Evolutionary conservation across 2,113 vertebrate genomes (phyloP), one percentile per base, ranked within the genome.

Genomic region (Prinia subflava): DNA sequence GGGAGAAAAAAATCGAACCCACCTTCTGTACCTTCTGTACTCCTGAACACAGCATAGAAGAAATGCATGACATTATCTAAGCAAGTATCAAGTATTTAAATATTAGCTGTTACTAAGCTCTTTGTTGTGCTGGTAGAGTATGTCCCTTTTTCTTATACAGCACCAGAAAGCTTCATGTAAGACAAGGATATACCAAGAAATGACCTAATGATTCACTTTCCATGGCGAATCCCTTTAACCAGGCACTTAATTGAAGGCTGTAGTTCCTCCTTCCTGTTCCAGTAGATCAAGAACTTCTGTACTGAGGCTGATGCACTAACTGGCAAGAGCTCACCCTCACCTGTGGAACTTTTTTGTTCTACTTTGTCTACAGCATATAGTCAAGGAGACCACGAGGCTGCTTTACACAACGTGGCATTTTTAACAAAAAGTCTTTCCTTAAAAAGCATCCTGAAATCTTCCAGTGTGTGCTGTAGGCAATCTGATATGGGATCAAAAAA

Each of bases 391-490:
- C 7, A 20, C 0, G 1, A 84, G 31, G 16, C 18, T 59, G 12
- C 11, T 79, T 60, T 21, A 83, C 44, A 25, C 4, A 5, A 20
- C 0, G 1, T 0, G 7, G 39, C n/a, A 46, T 56, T 84, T 83
- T 39, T 89, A 74, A 81, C 64, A 75, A 87, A 91, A 15, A 7
- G 10, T 28, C 31, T 24, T 75, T 74, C 74, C 84, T 73, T 90
- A 57, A 75, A 65, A 56, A 75, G 49, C 39, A 64, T 69, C 67
- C 62, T 60, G 65, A 83, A 94, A 87, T 77, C 47, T 71, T 85
- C 41, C 33, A 57, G 21, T 23, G 28, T 2, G 2, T 1, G 1
- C 59, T 57, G 24, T 22, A 77, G 55, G 47, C 27, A 50, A n/a
- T 75, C 31, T 89, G 75, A 94, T 64, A 64, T 2, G 7, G 24